These are phyloP conservation scores for Homarus americanus DNA, from an alignment of 1,140 invertebrate genomes.

Conservation along the genomic window DNA sequence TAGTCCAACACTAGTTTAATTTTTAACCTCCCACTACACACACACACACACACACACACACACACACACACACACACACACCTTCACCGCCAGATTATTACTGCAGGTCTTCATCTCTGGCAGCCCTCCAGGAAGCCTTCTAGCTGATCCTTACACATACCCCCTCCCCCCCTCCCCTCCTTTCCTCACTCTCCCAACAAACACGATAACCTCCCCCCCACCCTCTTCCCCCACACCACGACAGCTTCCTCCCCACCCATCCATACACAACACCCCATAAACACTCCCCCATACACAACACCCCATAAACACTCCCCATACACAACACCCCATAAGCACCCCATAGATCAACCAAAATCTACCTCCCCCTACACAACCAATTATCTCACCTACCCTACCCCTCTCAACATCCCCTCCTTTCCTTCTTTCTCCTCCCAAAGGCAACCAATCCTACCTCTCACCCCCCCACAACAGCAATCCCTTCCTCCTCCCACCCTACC, in stretches of 20 bases:
- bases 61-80: too few species aligned
- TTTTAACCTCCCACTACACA: too few species aligned
- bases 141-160: too few species aligned
- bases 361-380: not conserved
- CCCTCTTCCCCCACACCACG: not conserved
- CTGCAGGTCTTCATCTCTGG: too few species aligned
- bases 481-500: not conserved
- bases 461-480: not conserved
- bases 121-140: too few species aligned
- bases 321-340: not conserved
- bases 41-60: too few species aligned
- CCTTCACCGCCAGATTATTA: too few species aligned
- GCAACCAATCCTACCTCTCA: not conserved
- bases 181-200: slow-evolving; percentile 3
- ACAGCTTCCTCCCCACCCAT: not conserved
- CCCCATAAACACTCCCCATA: not conserved
- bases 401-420: not conserved
- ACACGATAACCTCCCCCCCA: not conserved
- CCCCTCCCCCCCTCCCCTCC: slow-evolving; percentile 8
- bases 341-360: not conserved
- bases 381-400: not conserved
- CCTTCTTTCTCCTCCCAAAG: not conserved
- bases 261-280: not conserved
- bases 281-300: not conserved
- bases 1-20: too few species aligned